Base-by-base conservation (phyloP, 2,797 vertebrate genomes). In the Perodicticus potto region DNA sequence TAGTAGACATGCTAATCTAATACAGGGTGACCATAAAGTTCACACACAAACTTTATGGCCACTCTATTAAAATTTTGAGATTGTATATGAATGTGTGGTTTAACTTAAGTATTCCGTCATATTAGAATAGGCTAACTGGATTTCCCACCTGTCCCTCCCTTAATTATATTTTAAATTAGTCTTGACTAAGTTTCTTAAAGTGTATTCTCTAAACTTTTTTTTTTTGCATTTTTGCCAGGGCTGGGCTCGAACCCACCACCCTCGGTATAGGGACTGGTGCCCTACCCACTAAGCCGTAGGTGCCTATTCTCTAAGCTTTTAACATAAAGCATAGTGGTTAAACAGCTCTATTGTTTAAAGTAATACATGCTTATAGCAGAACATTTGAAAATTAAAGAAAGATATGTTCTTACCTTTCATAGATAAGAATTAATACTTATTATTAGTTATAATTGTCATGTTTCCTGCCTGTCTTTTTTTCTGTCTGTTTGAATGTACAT, bases 401-500 rank as follows among this genome's bases (percentile, higher is more conserved):
- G n/a, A 3, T 81, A 25, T 80, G 69, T 53, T 69, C 27, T 86
- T 92, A 55, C 29, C 53, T 65, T 93, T 91, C 70, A 19, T 86
- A 76, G 49, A 74, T 72, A 86, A 76, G 34, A 70, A 40, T 86
- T 76, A 45, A 13, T 81, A 59, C 40, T 13, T 69, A 10, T 55
- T 22, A 73, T 70, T 90, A 40, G 16, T 19, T 93, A n/a, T 20
- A 84, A 80, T 69, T 94, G 94, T 93, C 80, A 86, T 93, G 11
- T 93, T 86, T 78, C 34, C n/a, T 93, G 76, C 25, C 45, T 32
- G 23, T 55, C 59, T 72, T 82, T 94, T 93, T 94, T 67, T 67
- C 12, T 20, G 14, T 82, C 55, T 91, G 17, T 89, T 17, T 94
- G 72, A 96, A 80, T 89, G 78, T 85, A 59, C 61, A 93, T 74